These are phyloP conservation scores for Catocala fraxini DNA, from an alignment of 2,888 invertebrate species.

Conservation along the genomic window DNA sequence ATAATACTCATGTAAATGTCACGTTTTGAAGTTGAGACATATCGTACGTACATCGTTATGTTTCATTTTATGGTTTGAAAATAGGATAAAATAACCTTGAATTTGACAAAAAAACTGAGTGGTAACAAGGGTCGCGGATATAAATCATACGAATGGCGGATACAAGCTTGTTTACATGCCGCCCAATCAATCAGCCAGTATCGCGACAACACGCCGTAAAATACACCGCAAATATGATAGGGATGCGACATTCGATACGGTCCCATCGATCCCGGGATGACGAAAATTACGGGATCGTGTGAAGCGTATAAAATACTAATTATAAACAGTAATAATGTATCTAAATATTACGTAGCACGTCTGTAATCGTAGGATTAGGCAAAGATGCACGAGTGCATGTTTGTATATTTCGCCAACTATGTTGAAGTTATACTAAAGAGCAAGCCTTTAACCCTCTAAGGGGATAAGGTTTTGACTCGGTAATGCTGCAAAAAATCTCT, in stretches of 20 bases:
- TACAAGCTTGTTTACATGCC: conserved; percentile 63
- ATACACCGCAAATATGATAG: conserved; percentile 51
- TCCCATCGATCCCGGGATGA: conserved; percentile 17
- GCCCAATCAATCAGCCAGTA: conserved; percentile 69
- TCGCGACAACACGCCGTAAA: conserved; percentile 57
- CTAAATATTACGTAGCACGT: too few species aligned
- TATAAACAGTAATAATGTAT: too few species aligned
- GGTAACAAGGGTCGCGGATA: conserved; percentile 33
- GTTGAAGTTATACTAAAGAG: too few species aligned
- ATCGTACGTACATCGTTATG: background rate
- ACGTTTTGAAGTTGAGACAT: background rate
- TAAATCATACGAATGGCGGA: conserved; percentile 52
- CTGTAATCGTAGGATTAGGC: too few species aligned
- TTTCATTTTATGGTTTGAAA: background rate
- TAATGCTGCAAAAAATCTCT: too few species aligned
- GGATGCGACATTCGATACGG: conserved; percentile 19
- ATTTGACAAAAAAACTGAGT: conserved; percentile 5
- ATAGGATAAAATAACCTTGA: conserved; percentile 6
- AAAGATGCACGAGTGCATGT: too few species aligned
- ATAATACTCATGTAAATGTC: too few species aligned
- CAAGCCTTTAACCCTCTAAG: too few species aligned
- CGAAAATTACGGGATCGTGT: background rate
- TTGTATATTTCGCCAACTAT: too few species aligned
- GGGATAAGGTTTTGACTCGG: too few species aligned
- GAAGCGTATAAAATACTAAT: too few species aligned